Base-by-base conservation (phyloP, 2,113 vertebrate genomes). In the Lathamus discolor region DNA sequence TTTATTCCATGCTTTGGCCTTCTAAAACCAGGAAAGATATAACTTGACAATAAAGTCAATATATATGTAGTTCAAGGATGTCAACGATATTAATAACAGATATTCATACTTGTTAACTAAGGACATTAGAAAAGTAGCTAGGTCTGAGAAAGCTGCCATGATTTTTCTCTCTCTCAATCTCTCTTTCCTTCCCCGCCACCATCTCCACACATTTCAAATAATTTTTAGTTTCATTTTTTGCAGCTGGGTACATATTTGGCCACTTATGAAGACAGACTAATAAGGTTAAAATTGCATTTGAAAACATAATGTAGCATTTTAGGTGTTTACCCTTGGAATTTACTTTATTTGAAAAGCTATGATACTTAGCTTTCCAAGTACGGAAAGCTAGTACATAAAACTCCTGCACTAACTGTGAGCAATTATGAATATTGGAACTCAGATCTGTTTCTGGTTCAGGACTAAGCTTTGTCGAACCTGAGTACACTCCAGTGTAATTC, bases 201-300 rank as follows among this genome's bases (percentile, higher is more conserved):
- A 59, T 23, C 9, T 24, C 22, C 57, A 35, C 14, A 35, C 57
- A 48, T 69, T 69, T 51, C 4, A 83, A 57, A 46, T 11, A 52
- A 17, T 10, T 51, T 37, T 35, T 15, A 7, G 1, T 17, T 55
- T 46, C 29, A 23, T 10, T 82, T 84, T 85, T 67, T 33, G n/a
- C 9, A 49, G 8, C 3, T 76, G 4, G 3, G 2, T 75, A 41
- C 7, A 9, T 54, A 12, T 49, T 37, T 63, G 67, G 9, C 3
- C 25, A 54, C 7, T 64, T 73, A 52, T 0, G 0, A 57, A 69
- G 12, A 4, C 2, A 84, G 14, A 25, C 14, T 31, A 54, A 14
- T 37, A 11, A 72, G 37, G 3, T 33, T 11, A 88, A 64, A 35
- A 28, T 3, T 11, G 5, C 31, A 41, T 76, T 76, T 72, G 35